Evolutionary conservation across 2,113 vertebrate genomes (phyloP).

Genomic region (Corydoras maculifer): DNA sequence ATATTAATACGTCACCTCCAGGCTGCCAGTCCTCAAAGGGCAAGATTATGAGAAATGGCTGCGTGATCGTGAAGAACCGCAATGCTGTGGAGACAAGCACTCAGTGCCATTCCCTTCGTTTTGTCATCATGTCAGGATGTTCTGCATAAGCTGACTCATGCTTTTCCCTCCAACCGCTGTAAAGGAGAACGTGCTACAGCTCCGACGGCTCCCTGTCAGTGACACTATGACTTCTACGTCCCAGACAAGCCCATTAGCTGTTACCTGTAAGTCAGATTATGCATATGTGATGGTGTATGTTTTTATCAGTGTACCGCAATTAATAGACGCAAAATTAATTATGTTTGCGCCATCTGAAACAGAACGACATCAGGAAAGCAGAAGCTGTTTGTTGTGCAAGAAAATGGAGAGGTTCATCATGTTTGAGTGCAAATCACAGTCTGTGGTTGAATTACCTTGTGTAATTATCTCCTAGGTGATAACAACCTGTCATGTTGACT

Average conservation of each 20-base stretch:
- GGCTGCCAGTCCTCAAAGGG: too few relatives aligned
- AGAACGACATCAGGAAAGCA: neutral
- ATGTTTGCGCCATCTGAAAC: constrained; percentile 19
- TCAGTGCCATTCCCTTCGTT: neutral
- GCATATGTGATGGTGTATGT: neutral
- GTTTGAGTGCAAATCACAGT: neutral
- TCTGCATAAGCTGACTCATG: neutral
- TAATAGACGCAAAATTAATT: constrained; percentile 33
- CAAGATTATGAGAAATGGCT: too few relatives aligned
- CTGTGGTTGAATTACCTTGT: neutral
- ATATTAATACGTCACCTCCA: too few relatives aligned
- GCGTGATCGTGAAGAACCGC: too few relatives aligned
- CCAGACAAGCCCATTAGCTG: neutral
- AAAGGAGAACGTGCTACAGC: constrained; percentile 13
- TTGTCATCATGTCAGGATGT: neutral
- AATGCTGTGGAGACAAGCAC: neutral
- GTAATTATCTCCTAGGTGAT: neutral
- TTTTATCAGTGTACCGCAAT: constrained; percentile 15
- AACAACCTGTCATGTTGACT: neutral
- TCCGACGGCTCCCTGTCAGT: neutral
- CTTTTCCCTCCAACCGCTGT: neutral
- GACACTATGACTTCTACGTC: constrained; percentile 5
- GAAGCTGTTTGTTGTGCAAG: neutral
- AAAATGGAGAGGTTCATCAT: neutral
- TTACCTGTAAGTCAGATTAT: neutral